These are phyloP conservation scores for Cromileptes altivelis DNA, from an alignment of 2,113 vertebrate species.

Conservation along the genomic window DNA sequence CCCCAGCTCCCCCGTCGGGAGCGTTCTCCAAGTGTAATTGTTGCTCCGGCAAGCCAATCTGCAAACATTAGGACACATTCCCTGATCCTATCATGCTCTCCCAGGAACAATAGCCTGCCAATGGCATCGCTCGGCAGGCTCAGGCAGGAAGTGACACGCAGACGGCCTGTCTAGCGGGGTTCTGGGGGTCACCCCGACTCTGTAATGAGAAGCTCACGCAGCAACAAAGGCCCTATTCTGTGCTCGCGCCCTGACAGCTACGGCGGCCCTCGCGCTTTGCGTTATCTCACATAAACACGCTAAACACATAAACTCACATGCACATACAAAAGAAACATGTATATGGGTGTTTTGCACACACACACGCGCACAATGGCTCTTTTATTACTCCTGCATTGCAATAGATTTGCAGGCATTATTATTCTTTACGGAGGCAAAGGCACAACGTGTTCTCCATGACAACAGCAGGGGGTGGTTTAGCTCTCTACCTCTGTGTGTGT, in stretches of 20 bases:
- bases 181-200: slow-evolving; percentile 76
- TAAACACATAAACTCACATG: slow-evolving; percentile 62
- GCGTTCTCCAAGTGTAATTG: slow-evolving; percentile 78
- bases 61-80: slow-evolving; percentile 84
- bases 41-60: slow-evolving; percentile 79
- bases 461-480: slow-evolving; percentile 53
- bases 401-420: slow-evolving; percentile 69
- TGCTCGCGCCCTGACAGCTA: slow-evolving; percentile 23
- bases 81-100: slow-evolving; percentile 76
- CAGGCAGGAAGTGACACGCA: slow-evolving; percentile 82
- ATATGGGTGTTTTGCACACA: slow-evolving; percentile 32
- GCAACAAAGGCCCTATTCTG: slow-evolving; percentile 78
- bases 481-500: slow-evolving; percentile 9
- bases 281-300: slow-evolving; percentile 81
- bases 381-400: slow-evolving; percentile 63
- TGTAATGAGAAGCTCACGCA: slow-evolving; percentile 72
- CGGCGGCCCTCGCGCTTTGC: slow-evolving; percentile 1
- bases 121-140: slow-evolving; percentile 66
- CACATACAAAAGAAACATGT: slow-evolving; percentile 60
- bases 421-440: slow-evolving; percentile 66
- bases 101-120: slow-evolving; percentile 80
- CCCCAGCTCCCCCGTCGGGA: slow-evolving; percentile 64
- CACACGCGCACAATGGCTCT: slow-evolving; percentile 37
- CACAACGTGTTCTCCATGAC: slow-evolving; percentile 73
- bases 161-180: slow-evolving; percentile 77